Base-by-base conservation (phyloP, 2,113 vertebrate species). In the Sebastes fasciatus region DNA sequence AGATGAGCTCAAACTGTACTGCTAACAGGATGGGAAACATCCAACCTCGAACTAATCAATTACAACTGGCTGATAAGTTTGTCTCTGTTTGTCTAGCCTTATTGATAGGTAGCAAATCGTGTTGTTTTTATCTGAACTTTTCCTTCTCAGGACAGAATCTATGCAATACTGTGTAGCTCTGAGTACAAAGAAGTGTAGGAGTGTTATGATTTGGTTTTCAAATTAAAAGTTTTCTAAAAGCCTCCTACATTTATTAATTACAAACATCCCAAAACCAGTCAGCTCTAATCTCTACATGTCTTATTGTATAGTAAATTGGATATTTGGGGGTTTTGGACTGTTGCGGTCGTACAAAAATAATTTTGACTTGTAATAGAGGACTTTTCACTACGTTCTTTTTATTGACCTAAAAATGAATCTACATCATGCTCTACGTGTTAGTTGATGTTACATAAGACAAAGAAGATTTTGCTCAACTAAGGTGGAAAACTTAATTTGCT, bases 21-120 rank as follows among this genome's bases (percentile, higher is more conserved):
- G 74, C 40, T 55, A 42, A 70, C 52, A 85, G 58, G 46, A 42
- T 9, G 6, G 43, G 45, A 63, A 74, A 77, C 21, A 73, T 63
- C 54, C 54, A 46, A 13, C 26, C 40, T 46, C 0, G n/a, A 12
- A 8, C 43, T 17, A 5, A 8, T 11, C 21, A 51, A 57, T 77
- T 74, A 63, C 17, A 19, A 69, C 9, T 10, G 51, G 45, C 52
- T 71, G 58, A 76, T 13, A 55, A 55, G 21, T 26, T 8, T 13
- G 42, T 54, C 43, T 45, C 23, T 45, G 11, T 63, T 68, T 70
- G 51, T 48, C 3, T 4, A 45, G 68, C 40, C 49, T 57, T 64
- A 14, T 1, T 58, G 17, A 43, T 23, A 46, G 63, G 4, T 5
- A 65, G 17, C 19, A 57, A 34, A 42, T 61, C 16, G 12, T 26